Evolutionary conservation across 2,888 invertebrate species (phyloP), one percentile per base, ranked within the genome.

Genomic region (Stegophylla sp.): DNA sequence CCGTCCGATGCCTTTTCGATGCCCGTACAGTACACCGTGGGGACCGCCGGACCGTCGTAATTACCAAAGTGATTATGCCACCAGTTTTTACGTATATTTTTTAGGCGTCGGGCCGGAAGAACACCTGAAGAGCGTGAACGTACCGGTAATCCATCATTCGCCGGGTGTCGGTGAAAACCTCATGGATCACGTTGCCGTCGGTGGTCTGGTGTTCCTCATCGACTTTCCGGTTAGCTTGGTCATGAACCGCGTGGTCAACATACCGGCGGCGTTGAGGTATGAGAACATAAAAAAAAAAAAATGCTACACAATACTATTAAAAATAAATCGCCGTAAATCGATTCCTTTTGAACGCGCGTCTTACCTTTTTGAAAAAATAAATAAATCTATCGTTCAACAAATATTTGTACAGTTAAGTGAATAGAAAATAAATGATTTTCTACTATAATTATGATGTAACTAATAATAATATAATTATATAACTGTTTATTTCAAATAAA

Each of bases 171-270:
- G 96, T 0, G 90, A 90, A 85, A 96, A 96, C 86, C 88, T 96
- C 59, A 95, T 95, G 87, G 96, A 96, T 87, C 96, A 96, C 86
- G 94, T 96, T 73, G 94, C 95, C 0, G 91, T 94, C 0, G 95
- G 95, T 1, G 95, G 95, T 0, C 86, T 96, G 20, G 90, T 92
- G 1, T 96, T 96, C 85, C 88, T 91, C 66, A 90, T 95, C 64
- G 94, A 95, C 86, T 90, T 92, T 84, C 92, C 94, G 41, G 89
- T 95, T 28, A 93, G 93, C 85, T 88, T 95, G 84, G 91, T 95
- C 0, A 92, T 94, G 89, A 92, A 90, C 84, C 89, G 95, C 51
- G 89, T 95, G 85, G 93, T 95, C 1, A 95, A 94, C 85, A 87
- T 94, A 0, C 94, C 94, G 84, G 91, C 94, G 0, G 95, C 94